Percentiles rank a stretch among this genome's conserved stretches.
Evolutionary conservation across 2,113 vertebrate species (phyloP).

Genomic region (Brienomyrus brachyistius): DNA sequence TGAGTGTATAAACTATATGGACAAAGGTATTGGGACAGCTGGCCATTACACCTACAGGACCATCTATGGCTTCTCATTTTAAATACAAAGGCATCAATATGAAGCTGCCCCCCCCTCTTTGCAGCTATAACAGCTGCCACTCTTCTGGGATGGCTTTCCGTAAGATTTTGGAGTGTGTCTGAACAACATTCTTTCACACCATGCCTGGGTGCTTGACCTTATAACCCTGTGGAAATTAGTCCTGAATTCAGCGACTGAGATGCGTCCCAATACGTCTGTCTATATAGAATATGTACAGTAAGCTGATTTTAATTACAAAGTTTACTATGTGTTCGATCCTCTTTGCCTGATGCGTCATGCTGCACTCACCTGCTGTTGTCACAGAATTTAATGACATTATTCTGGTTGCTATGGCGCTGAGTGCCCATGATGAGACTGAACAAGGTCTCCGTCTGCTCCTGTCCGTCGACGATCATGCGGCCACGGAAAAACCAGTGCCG

Average conservation of each 20-base stretch:
- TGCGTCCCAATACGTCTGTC: background rate
- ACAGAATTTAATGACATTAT: slow-evolving; percentile 87
- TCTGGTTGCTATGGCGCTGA: slow-evolving; percentile 73
- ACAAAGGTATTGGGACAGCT: background rate
- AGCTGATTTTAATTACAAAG: background rate
- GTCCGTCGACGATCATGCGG: slow-evolving; percentile 67
- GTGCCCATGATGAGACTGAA: slow-evolving; percentile 84
- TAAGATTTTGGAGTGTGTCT: background rate
- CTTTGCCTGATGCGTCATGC: background rate
- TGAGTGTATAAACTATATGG: background rate
- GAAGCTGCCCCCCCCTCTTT: background rate
- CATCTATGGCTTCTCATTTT: background rate
- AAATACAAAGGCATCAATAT: background rate
- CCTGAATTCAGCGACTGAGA: background rate
- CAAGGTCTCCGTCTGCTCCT: slow-evolving; percentile 62
- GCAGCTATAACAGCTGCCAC: background rate
- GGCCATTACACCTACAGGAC: background rate
- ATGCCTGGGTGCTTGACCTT: background rate
- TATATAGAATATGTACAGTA: background rate
- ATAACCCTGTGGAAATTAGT: background rate
- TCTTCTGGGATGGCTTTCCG: background rate
- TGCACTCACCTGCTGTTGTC: slow-evolving; percentile 84
- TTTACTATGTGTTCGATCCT: background rate
- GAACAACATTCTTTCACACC: background rate
- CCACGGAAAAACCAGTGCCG: slow-evolving; percentile 94